Base-by-base conservation (phyloP, 2,888 invertebrate genomes). In the Neoascia interrupta region DNA sequence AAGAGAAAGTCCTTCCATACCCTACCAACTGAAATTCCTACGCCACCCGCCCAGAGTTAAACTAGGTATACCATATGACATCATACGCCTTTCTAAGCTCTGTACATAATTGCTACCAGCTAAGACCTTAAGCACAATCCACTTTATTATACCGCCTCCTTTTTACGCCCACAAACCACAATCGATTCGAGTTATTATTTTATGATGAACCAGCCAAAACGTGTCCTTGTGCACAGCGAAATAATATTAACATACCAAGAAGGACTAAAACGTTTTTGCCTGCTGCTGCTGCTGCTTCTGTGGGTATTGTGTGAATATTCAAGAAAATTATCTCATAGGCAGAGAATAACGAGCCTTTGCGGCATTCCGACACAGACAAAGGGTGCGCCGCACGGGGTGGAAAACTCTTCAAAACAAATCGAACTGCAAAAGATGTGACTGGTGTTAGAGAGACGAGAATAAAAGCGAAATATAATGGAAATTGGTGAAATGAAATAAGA, bases 151-250 rank as follows among this genome's bases (percentile, higher is more conserved):
- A n/a, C n/a, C n/a, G n/a, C n/a, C n/a, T n/a, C n/a, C n/a, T n/a
- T n/a, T n/a, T n/a, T 34, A 6, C 26, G 16, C 49, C 28, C 70
- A 47, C 11, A 15, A 10, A 45, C 64, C 63, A 5, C 64, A 76
- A 76, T 64, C 60, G 64, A 66, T 64, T 64, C 34, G 39, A 76
- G 66, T 72, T 60, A 76, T 72, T 76, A 72, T 66, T 60, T 72
- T 72, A 66, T 54, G 51, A 60, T 60, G 54, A 53, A 47, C 6
- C 6, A 37, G 15, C 36, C 34, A 45, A 60, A 64, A 64, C 72
- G 72, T 76, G 70, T 76, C 64, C 53, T 72, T 70, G 39, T 19
- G 28, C 10, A 41, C 26, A 11, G 37, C 41, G 28, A 45, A 68
- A 74, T 58, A 75, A 47, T 69, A 75, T 69, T 63, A 69, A 69